These are phyloP conservation scores for Nematopogon swammerdamellus DNA, from an alignment of 2,888 invertebrate genomes.

Conservation along the genomic window DNA sequence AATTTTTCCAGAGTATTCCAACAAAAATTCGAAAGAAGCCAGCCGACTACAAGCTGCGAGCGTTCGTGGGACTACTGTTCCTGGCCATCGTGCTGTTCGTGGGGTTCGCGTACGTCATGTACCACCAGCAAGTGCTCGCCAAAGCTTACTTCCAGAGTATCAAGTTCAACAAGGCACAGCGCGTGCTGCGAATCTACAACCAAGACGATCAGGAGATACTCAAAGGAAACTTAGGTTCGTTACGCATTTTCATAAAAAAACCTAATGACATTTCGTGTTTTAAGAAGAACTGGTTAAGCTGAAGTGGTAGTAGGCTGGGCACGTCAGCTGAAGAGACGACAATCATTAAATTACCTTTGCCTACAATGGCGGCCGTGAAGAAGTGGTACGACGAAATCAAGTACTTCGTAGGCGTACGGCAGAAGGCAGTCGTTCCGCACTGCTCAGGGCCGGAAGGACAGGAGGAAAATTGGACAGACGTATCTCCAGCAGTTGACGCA, in stretches of 20 bases:
- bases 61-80: slow-evolving; percentile 78
- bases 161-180: slow-evolving; percentile 76
- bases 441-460: no score
- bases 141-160: slow-evolving; percentile 81
- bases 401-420: no score
- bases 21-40: slow-evolving; percentile 70
- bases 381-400: no score
- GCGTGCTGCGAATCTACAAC: slow-evolving; percentile 70
- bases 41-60: slow-evolving; percentile 75
- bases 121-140: slow-evolving; percentile 77
- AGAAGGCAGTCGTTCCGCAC: no score
- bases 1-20: slow-evolving; percentile 64
- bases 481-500: no score
- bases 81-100: slow-evolving; percentile 78
- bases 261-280: no score
- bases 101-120: slow-evolving; percentile 78
- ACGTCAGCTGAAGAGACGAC: no score
- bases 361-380: no score
- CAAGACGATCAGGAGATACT: slow-evolving; percentile 69
- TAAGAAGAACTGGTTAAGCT: no score
- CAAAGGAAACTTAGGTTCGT: slow-evolving; percentile 59
- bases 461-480: no score
- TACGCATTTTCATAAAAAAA: not conserved
- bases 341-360: no score
- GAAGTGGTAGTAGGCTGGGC: no score